These are phyloP conservation scores for Ariolimax columbianus DNA, from an alignment of 2,888 invertebrate species.

Conservation along the genomic window DNA sequence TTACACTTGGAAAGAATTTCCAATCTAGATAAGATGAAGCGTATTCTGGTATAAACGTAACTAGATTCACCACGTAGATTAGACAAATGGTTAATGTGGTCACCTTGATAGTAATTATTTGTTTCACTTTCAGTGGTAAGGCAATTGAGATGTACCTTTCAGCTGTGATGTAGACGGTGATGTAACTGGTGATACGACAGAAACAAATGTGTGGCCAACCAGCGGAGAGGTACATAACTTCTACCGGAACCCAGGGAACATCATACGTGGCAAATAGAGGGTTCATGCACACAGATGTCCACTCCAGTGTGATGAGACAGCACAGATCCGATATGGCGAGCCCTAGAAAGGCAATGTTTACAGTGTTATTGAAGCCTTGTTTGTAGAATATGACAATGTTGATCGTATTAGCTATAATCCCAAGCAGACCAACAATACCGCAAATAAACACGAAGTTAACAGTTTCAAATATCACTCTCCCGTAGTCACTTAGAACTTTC, in stretches of 20 bases:
- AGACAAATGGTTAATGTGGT: neutral
- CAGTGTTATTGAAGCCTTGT: constrained; percentile 28
- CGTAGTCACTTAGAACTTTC: neutral
- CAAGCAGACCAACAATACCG: neutral
- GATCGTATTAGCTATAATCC: neutral
- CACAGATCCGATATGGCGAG: constrained; percentile 21
- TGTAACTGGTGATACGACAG: neutral
- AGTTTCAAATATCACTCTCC: neutral
- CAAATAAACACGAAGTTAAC: constrained; percentile 4
- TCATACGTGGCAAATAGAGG: neutral
- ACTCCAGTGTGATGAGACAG: neutral
- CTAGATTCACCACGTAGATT: neutral
- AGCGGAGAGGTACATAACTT: neutral
- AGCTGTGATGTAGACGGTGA: neutral
- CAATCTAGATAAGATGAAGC: neutral
- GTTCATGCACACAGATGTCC: constrained; percentile 16
- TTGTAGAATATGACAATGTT: constrained; percentile 27
- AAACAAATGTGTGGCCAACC: constrained; percentile 22
- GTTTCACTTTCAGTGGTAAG: constrained; percentile 21
- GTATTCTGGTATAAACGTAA: constrained; percentile 15
- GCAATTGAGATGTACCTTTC: neutral
- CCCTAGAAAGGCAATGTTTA: constrained; percentile 24
- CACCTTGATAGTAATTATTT: neutral
- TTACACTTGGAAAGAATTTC: neutral
- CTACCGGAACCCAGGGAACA: neutral